A percentile compares a stretch with the other conserved stretches of the same genome.
Conservation (phyloP, 2,113 vertebrate genomes). For the Smithornis capensis region DNA sequence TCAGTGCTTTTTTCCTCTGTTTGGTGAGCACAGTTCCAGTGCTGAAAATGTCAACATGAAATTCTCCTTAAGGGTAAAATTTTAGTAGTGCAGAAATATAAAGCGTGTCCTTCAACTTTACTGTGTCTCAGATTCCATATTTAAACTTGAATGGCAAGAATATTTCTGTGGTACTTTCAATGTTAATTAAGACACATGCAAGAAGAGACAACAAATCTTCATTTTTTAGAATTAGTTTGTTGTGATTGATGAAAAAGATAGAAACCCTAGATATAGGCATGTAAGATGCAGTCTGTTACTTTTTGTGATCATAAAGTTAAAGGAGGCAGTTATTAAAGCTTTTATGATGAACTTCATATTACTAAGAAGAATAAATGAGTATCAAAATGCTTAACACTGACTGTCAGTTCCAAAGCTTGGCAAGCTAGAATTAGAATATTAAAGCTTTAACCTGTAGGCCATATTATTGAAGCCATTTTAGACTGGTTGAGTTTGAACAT, state of each 20-base stretch:
- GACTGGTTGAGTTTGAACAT: not conserved
- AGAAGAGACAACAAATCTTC: not conserved
- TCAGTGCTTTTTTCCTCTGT: not conserved
- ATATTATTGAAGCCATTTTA: not conserved
- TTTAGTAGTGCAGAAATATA: not conserved
- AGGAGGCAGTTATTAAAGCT: not conserved
- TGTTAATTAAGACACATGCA: not conserved
- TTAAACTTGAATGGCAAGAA: not conserved
- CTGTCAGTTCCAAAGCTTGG: not conserved
- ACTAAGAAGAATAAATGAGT: not conserved
- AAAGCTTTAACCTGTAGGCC: not conserved
- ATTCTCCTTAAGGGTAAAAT: not conserved
- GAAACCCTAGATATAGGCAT: not conserved
- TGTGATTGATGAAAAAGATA: not conserved
- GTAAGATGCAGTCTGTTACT: not conserved
- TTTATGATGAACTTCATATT: not conserved
- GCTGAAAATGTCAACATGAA: not conserved
- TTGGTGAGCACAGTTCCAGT: not conserved
- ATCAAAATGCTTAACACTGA: not conserved
- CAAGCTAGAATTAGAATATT: not conserved
- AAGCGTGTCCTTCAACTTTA: not conserved
- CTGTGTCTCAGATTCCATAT: not conserved
- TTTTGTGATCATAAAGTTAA: not conserved
- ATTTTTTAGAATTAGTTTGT: not conserved
- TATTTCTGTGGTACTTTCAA: not conserved